Conservation (phyloP, 2,888 invertebrate genomes). For the Harpagoxenus sublaevis region DNA sequence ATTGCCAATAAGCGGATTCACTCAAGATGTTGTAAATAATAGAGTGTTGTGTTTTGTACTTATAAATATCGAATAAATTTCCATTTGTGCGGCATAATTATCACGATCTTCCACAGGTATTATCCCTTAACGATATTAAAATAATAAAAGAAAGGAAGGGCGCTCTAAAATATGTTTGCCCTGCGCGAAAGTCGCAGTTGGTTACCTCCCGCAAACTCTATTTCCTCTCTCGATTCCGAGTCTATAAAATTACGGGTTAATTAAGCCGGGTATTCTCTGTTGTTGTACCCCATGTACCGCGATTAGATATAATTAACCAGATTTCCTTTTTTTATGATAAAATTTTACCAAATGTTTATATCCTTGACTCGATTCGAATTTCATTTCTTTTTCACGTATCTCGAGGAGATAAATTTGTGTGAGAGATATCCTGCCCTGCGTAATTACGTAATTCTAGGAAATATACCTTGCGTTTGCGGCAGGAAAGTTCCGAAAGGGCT, state of each 20-base stretch:
- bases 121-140: conserved; percentile 32
- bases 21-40: conserved; percentile 33
- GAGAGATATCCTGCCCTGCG: not conserved
- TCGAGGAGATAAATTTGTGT: not conserved
- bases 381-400: not conserved
- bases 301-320: conserved; percentile 11
- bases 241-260: conserved; percentile 59
- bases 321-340: conserved; percentile 13
- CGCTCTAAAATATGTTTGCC: not conserved
- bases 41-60: conserved; percentile 12
- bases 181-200: not conserved
- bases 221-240: conserved; percentile 33
- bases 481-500: conserved; percentile 15
- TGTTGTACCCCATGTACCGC: not conserved
- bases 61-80: conserved; percentile 44
- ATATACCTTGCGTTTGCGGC: not conserved
- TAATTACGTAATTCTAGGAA: conserved; percentile 16
- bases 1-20: conserved; percentile 41
- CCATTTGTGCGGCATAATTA: conserved; percentile 12
- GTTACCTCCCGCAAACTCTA: not conserved
- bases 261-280: conserved; percentile 53
- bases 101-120: not conserved
- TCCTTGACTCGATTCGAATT: not conserved
- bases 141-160: not conserved
- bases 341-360: conserved; percentile 11